phyloP scores from a whole-genome alignment of 2,113 vertebrate genomes.

The Hippopotamus amphibius region DNA sequence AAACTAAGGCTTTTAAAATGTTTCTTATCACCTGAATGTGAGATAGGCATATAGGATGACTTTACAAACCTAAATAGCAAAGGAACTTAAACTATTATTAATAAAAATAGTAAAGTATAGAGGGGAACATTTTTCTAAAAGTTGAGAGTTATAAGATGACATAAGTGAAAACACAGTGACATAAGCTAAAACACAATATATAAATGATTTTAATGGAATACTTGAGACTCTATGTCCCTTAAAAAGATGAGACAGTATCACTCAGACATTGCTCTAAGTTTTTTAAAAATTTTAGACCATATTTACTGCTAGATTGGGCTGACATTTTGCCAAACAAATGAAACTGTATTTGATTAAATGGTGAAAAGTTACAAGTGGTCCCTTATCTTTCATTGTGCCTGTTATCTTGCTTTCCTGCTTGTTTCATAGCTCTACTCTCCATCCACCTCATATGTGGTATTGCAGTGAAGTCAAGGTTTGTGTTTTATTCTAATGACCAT shows the following conservation, averaged over 20 bases:
- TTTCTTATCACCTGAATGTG: neutral
- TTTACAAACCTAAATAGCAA: neutral
- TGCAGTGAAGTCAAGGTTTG: too few species aligned
- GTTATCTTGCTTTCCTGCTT: neutral
- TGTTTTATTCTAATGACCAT: neutral
- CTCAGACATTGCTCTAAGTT: neutral
- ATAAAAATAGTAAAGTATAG: neutral
- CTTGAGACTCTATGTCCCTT: neutral
- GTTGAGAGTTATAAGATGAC: neutral
- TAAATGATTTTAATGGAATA: neutral
- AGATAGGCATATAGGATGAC: neutral
- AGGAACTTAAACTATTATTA: neutral
- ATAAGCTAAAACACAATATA: neutral
- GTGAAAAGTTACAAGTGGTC: neutral
- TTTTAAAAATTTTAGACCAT: neutral
- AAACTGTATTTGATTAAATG: neutral
- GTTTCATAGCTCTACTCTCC: neutral
- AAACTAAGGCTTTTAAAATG: neutral
- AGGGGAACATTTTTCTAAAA: neutral
- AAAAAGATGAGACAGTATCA: neutral
- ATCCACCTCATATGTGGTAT: rapidly evolving
- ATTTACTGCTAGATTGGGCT: neutral
- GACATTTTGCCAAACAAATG: neutral
- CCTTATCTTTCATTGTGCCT: neutral
- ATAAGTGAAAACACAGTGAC: neutral